Base-by-base conservation (phyloP, 2,888 invertebrate genomes). In the Gortyna flavago region DNA sequence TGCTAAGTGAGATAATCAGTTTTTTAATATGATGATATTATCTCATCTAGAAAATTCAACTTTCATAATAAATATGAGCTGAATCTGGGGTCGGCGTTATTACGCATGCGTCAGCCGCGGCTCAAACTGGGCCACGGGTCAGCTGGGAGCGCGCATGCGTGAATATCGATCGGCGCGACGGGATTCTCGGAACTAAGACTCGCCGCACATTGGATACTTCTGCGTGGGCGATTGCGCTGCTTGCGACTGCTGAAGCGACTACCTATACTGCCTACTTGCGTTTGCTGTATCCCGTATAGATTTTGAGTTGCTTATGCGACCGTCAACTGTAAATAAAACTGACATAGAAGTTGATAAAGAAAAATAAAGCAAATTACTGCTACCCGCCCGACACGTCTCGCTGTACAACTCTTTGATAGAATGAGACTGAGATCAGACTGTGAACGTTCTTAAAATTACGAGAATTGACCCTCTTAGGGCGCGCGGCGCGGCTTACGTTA, bases 151-250 rank as follows among this genome's bases (percentile, higher is more conserved):
- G n/a, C 51, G 75, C 75, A n/a, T 75, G 75, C 54, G 75, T 44
- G n/a, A 2, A 13, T 38, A 51, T 73, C 38, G 75, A 73, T 38
- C 13, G 51, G 25, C 3, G 13, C 29, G 9, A 29, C 32, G 13
- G 25, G 54, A 65, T 76, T 76, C 18, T 65, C 76, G 35, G 76
- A 76, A 75, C 32, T 75, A 64, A 62, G 6, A 41, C 13, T 29
- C n/a, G n/a, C 9, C 74, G 29, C 38, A 51, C 25, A 51, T 62
- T 73, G 5, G 29, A 25, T 11, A 32, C 41, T 62, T 54, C 2
- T 13, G 48, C 18, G 29, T 48, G 25, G 18, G 61, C 25, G 38
- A 48, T 48, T 48, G 3, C 25, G 25, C 29, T 48, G 32, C 44
- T 57, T 11, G 21, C 32, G 32, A 13, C n/a, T 66, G n/a, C 48